Evolutionary conservation across 2,888 invertebrate genomes (phyloP), one percentile per base, ranked within the genome.

Genomic region (Dioctria rufipes): DNA sequence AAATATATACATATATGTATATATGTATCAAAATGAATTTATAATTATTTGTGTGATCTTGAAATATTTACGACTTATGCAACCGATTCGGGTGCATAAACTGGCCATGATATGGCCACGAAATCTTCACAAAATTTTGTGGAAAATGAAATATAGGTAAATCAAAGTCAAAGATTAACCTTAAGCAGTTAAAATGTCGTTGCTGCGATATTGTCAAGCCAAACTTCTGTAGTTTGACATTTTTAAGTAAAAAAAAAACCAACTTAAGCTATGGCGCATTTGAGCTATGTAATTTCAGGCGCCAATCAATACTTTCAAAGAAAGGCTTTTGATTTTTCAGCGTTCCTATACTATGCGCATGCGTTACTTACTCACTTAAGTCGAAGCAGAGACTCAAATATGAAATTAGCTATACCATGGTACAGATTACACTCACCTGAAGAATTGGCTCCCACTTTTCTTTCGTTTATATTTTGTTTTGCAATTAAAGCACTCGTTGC

Each of bases 151-250:
- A 67, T 13, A 46, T 25, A 25, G 43, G 25, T 3, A 46, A n/a
- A 43, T 25, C 46, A 67, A 67, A 67, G 67, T 67, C 67, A 46
- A 42, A 13, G 67, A 67, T 67, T n/a, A 49, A 67, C 67, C 46
- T 67, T 42, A 46, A 46, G 46, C 46, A 8, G 5, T 8, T 25
- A 25, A 25, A 25, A 25, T 25, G 25, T 25, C 1, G 25, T 25
- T 25, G 25, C 25, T 25, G 1, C 25, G 25, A 25, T 25, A 25
- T 25, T 25, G 25, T 25, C 25, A 25, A 25, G 25, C 25, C 25
- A 25, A 25, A 25, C 25, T 25, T 2, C 25, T 25, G 25, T 25
- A 25, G 25, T 25, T 25, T 25, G 25, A 25, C 2, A 2, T 25
- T 25, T 5, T 46, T 8, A 8, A 46, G 5, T 2, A 5, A 46